Percentiles rank a stretch among this genome's conserved stretches.
These are phyloP conservation scores for Heterohyrax brucei DNA, from an alignment of 2,797 vertebrate species.

Conservation along the genomic window DNA sequence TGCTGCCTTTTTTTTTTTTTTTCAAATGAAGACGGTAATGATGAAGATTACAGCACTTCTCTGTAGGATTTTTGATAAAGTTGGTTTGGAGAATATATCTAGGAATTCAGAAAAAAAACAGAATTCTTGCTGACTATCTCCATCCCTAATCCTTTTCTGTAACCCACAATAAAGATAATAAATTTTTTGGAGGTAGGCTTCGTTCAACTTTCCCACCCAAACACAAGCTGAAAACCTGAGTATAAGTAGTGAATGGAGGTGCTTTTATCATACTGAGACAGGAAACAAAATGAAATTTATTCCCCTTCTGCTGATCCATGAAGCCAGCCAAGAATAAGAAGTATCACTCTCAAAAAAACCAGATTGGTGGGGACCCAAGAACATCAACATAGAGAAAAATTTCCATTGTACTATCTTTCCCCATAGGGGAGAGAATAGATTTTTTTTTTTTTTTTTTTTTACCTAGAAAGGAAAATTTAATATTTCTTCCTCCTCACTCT, in stretches of 20 bases:
- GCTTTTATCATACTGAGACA: not conserved
- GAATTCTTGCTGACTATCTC: too few species aligned
- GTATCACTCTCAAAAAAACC: not conserved
- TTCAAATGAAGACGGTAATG: conserved; percentile 30
- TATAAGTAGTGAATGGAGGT: fast-evolving
- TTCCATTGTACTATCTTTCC: fast-evolving
- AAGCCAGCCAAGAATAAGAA: not conserved
- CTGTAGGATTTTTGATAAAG: not conserved
- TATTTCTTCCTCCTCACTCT: not conserved
- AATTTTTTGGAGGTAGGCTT: not conserved
- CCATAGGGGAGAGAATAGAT: not conserved
- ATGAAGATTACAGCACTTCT: not conserved
- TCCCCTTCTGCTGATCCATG: not conserved
- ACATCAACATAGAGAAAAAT: not conserved
- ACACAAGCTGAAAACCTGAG: not conserved
- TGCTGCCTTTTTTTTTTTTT: not conserved
- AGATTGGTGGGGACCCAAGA: not conserved
- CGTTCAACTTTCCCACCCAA: not conserved
- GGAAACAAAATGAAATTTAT: not conserved
- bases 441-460: too few species aligned
- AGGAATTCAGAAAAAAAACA: not conserved
- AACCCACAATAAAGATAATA: not conserved
- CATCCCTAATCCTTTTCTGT: not conserved
- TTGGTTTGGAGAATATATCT: not conserved
- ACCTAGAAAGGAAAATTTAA: not conserved